These are phyloP conservation scores for Lepeophtheirus salmonis DNA, from an alignment of 1,140 invertebrate species.

Conservation along the genomic window DNA sequence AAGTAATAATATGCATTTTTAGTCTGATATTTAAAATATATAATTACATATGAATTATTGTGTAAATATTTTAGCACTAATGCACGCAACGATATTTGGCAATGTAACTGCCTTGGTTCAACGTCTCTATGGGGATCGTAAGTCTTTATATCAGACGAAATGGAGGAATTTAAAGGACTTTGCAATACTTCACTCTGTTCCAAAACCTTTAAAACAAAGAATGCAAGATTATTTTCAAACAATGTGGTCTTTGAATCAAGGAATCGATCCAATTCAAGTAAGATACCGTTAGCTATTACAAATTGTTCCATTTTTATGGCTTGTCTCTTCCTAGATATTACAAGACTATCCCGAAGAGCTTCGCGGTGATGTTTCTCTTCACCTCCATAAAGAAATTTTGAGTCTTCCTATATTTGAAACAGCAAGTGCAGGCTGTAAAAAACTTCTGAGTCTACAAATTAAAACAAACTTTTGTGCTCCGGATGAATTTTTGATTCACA, in stretches of 20 bases:
- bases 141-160: constrained; percentile 89
- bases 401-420: constrained; percentile 81
- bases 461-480: constrained; percentile 83
- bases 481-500: constrained; percentile 87
- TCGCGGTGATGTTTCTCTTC: constrained; percentile 80
- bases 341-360: constrained; percentile 91
- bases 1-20: too few relatives aligned
- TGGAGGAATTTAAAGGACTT: constrained; percentile 93
- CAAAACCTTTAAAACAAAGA: constrained; percentile 81
- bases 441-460: constrained; percentile 71
- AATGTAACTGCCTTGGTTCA: constrained; percentile 99
- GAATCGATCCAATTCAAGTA: constrained; percentile 92
- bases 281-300: not conserved
- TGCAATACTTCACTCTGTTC: constrained; percentile 78
- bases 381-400: constrained; percentile 81
- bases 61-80: constrained; percentile 45
- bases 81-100: constrained; percentile 97
- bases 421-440: constrained; percentile 71
- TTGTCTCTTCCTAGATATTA: constrained; percentile 49
- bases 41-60: too few relatives aligned
- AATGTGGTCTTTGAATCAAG: constrained; percentile 94
- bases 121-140: constrained; percentile 75
- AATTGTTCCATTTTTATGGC: not conserved
- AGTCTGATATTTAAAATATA: too few relatives aligned
- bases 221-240: constrained; percentile 99